Evolutionary conservation across 2,888 invertebrate species (phyloP), one percentile per base, ranked within the genome.

Genomic region (Lasioglossum vierecki): DNA sequence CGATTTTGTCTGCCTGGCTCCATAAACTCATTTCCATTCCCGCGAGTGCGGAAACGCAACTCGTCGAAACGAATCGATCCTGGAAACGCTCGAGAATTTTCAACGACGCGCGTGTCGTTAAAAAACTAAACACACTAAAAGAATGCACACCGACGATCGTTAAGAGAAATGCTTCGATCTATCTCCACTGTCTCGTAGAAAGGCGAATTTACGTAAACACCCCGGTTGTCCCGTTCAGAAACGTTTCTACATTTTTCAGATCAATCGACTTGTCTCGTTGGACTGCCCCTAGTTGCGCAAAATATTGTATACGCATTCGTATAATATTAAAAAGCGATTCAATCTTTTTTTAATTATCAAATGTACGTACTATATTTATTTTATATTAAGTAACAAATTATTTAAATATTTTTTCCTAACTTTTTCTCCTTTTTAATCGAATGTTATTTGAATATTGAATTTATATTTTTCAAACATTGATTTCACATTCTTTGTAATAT

Each of bases 1-100:
- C 93, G 93, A 93, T 93, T 92, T 91, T 90, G 91, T 93, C 92
- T 92, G 90, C 90, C 84, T 89, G 88, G 84, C 91, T 90, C 83
- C 89, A 89, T 91, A 91, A 93, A 92, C 91, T 90, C 88, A 85
- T 91, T 90, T 90, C 89, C 84, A 90, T 88, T 83, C 75, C 85
- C 72, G 81, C 83, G 82, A 82, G 78, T 53, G 72, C 78, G 85
- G 85, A 85, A 82, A 85, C 82, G 74, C 83, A 71, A 13, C 73
- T 71, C 76, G 60, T 80, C 76, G 73, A 76, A 85, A 76, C 79
- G 72, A 72, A 82, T 87, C 87, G 82, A 85, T 80, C 79, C 35
- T 30, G 63, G 30, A 13, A 4, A 41, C 39, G 41, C 15, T 26
- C 30, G n/a, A 15, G 44, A 76, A 76, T 78, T 80, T 80, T 82